A percentile compares a stretch with the other conserved stretches of the same genome.
These are phyloP conservation scores for Nibea coibor DNA, from an alignment of 2,113 vertebrate species.

Conservation along the genomic window DNA sequence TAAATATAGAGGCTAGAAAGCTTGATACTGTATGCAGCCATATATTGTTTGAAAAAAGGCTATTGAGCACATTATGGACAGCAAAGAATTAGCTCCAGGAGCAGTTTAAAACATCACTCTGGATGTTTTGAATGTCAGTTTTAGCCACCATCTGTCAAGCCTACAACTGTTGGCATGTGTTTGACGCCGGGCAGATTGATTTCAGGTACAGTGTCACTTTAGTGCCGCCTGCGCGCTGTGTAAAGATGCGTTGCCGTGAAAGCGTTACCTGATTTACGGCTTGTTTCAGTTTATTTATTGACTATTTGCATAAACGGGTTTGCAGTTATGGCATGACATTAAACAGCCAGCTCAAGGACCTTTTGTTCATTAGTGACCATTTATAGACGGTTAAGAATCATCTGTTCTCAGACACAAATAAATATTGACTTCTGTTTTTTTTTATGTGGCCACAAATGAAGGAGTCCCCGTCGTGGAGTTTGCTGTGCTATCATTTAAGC, in stretches of 20 bases:
- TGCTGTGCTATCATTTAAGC: not conserved
- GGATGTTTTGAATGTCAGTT: not conserved
- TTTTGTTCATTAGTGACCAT: constrained; percentile 42
- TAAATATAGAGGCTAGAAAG: not conserved
- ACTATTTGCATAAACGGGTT: constrained; percentile 50
- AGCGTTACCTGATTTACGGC: constrained; percentile 27
- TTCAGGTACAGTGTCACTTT: not conserved
- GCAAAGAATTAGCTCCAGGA: not conserved
- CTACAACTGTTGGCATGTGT: not conserved
- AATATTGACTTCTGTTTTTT: constrained; percentile 7
- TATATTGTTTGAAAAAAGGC: not conserved
- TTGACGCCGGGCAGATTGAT: constrained; percentile 1
- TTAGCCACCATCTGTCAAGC: not conserved
- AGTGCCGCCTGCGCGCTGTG: constrained; percentile 6
- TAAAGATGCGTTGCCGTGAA: constrained; percentile 11
- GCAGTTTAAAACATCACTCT: not conserved
- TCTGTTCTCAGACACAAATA: constrained; percentile 21
- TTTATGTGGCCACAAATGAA: constrained; percentile 15
- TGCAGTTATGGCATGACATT: constrained; percentile 42
- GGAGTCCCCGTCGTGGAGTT: not conserved
- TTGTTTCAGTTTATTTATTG: constrained; percentile 56
- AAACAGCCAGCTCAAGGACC: constrained; percentile 30
- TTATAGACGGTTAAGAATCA: constrained; percentile 12
- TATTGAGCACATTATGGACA: not conserved
- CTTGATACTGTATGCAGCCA: not conserved